Conservation (phyloP, 2,113 vertebrate species). For the Oenanthe melanoleuca region DNA sequence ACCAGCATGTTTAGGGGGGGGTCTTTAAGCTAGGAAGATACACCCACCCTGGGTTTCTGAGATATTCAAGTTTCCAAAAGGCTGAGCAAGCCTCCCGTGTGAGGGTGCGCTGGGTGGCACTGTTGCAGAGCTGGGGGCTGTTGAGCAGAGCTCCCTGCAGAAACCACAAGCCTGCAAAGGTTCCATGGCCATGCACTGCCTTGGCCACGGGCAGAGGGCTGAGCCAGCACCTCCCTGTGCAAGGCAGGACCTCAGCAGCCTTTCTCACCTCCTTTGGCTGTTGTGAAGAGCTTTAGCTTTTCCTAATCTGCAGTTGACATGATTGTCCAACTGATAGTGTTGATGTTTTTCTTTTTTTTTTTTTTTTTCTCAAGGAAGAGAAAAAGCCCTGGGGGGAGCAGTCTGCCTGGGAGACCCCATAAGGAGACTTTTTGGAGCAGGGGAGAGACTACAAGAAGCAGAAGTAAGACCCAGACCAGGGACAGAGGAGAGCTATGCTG, state of each 20-base stretch:
- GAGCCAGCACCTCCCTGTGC: neutral
- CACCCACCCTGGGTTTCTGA: neutral
- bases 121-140: constrained; percentile 4
- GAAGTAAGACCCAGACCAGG: neutral
- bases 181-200: neutral
- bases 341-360: neutral
- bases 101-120: neutral
- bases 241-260: neutral
- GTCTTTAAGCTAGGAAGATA: neutral
- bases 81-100: neutral
- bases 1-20: fast-evolving
- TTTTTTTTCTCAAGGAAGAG: neutral
- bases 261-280: neutral
- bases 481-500: neutral
- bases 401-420: neutral
- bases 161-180: neutral
- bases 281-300: neutral
- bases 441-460: neutral
- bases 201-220: neutral
- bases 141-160: neutral
- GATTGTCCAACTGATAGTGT: neutral
- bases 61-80: neutral
- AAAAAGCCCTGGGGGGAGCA: neutral
- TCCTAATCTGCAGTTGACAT: neutral
- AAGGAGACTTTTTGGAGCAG: neutral